Percentiles rank a stretch among this genome's conserved stretches.
Conservation (phyloP, 2,888 invertebrate species). For the Dioctria rufipes region DNA sequence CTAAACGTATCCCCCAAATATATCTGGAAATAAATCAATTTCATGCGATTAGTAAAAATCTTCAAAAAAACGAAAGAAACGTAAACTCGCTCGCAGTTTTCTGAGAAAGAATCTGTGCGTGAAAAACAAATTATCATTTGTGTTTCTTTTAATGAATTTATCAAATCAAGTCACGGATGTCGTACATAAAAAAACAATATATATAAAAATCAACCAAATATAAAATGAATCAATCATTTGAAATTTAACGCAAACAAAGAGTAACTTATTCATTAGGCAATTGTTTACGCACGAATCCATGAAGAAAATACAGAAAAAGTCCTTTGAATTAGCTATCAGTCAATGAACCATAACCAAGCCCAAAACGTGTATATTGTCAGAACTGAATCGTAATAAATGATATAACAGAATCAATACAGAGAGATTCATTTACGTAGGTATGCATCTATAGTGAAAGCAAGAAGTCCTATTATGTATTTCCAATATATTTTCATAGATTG, state of each 20-base stretch:
- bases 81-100: neutral
- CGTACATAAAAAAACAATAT: neutral
- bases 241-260: slow-evolving; percentile 28
- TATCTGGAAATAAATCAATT: no score
- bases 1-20: no score
- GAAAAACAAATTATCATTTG: slow-evolving; percentile 17
- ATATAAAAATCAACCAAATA: neutral
- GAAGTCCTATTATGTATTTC: no score
- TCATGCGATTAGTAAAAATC: no score
- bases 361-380: slow-evolving; percentile 4
- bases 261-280: slow-evolving; percentile 41
- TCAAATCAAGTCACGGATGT: slow-evolving; percentile 21
- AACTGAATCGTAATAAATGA: slow-evolving; percentile 1
- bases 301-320: slow-evolving; percentile 4
- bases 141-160: slow-evolving; percentile 8
- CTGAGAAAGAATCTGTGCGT: neutral
- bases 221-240: slow-evolving; percentile 27
- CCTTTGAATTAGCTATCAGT: slow-evolving; percentile 28
- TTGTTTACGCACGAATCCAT: slow-evolving; percentile 42
- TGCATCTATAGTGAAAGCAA: no score
- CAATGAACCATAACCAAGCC: slow-evolving; percentile 40
- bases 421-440: slow-evolving; percentile 24
- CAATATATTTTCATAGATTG: no score
- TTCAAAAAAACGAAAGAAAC: neutral
- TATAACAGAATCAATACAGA: slow-evolving; percentile 26